phyloP scores from a whole-genome alignment of 2,797 vertebrate species.

The Peromyscus nudipes region DNA sequence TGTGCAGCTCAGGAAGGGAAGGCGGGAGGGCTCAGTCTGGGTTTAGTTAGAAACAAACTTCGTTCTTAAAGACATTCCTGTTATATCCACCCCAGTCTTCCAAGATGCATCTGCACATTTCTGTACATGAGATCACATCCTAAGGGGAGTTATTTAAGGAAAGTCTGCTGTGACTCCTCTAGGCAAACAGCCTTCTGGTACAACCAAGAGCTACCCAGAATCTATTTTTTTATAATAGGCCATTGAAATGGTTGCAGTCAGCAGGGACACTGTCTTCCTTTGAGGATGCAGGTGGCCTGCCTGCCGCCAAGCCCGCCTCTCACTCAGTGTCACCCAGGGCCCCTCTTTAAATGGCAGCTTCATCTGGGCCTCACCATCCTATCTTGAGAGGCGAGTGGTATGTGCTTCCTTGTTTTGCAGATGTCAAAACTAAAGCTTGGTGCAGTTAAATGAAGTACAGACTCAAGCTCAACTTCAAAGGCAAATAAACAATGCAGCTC shows the following conservation, averaged over 20 bases:
- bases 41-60: conserved; percentile 13
- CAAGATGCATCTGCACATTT: neutral
- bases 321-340: neutral
- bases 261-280: neutral
- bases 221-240: neutral
- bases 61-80: neutral
- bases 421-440: conserved; percentile 5
- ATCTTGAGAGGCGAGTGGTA: neutral
- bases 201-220: neutral
- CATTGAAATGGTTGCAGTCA: neutral
- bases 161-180: conserved; percentile 45
- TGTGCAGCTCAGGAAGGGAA: neutral
- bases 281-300: neutral
- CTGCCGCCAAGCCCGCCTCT: neutral
- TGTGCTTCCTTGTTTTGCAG: conserved; percentile 34
- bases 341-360: neutral
- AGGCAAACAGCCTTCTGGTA: conserved; percentile 51
- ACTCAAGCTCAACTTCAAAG: neutral
- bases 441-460: conserved; percentile 33
- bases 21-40: neutral
- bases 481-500: neutral
- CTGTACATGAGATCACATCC: neutral
- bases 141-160: conserved; percentile 57
- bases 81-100: neutral
- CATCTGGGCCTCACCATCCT: neutral